These are phyloP conservation scores for Loriculus beryllinus DNA, from an alignment of 2,797 vertebrate genomes.

Conservation along the genomic window DNA sequence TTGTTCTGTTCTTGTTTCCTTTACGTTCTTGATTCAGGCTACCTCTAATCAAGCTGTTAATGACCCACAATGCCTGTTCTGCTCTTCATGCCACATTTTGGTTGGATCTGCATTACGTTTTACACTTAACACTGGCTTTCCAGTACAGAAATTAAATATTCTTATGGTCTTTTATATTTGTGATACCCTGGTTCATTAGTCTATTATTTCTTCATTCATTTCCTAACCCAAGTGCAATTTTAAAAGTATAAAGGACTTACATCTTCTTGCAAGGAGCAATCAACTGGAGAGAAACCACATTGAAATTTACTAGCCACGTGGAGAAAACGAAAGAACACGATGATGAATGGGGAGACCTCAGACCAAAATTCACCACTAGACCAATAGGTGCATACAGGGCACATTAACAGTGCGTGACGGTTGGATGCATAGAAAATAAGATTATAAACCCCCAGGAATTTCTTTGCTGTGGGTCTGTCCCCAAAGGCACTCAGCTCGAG, in stretches of 20 bases:
- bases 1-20: not conserved
- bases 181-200: not conserved
- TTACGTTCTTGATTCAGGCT: not conserved
- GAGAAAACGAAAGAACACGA: not conserved
- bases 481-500: not conserved
- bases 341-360: not conserved
- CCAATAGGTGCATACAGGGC: not conserved
- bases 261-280: not conserved
- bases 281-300: not conserved
- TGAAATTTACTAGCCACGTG: not conserved
- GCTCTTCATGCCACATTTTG: not conserved
- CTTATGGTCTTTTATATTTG: not conserved
- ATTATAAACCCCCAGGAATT: not conserved
- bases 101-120: not conserved
- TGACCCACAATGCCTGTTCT: not conserved
- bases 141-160: not conserved
- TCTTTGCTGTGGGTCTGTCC: not conserved
- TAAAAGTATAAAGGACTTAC: not conserved
- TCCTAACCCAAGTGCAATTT: not conserved
- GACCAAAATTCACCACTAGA: not conserved
- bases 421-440: not conserved
- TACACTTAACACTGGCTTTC: not conserved
- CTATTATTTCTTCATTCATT: not conserved
- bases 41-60: not conserved
- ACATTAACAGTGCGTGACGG: not conserved